These are phyloP conservation scores for Deladenus siricidicola DNA, from an alignment of 2,888 invertebrate species.

Conservation along the genomic window DNA sequence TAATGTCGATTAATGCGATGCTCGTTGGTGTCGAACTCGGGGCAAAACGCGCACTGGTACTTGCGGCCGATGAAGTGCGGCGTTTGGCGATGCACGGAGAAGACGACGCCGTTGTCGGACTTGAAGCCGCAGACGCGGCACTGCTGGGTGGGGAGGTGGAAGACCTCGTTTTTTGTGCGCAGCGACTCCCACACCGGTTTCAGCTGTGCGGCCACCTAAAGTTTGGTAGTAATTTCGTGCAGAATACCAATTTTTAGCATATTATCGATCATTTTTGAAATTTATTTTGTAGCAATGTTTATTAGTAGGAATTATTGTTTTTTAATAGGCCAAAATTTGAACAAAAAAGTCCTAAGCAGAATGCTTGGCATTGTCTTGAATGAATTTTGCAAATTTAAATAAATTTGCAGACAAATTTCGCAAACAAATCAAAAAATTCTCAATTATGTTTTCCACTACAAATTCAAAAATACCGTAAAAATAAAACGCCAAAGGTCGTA, in stretches of 20 bases:
- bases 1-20: slow-evolving; percentile 43
- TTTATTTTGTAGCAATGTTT: neutral
- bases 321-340: too few species aligned
- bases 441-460: too few species aligned
- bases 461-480: too few species aligned
- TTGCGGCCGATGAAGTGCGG: slow-evolving; percentile 37
- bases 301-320: neutral
- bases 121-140: slow-evolving; percentile 48
- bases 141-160: slow-evolving; percentile 33
- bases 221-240: neutral
- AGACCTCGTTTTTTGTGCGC: slow-evolving; percentile 40
- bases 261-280: neutral
- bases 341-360: too few species aligned
- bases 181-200: slow-evolving; percentile 50
- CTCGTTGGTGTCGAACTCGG: slow-evolving; percentile 48
- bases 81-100: slow-evolving; percentile 36
- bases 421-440: too few species aligned
- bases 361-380: too few species aligned
- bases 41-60: slow-evolving; percentile 44
- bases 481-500: too few species aligned
- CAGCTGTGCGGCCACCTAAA: slow-evolving; percentile 48
- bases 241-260: neutral
- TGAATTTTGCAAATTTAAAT: too few species aligned
- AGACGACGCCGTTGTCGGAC: slow-evolving; percentile 40
- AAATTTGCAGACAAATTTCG: too few species aligned